Percentiles rank a stretch among this genome's conserved stretches.
These are phyloP conservation scores for Himalopsyche kuldschensis DNA, from an alignment of 2,888 invertebrate species.

Conservation along the genomic window DNA sequence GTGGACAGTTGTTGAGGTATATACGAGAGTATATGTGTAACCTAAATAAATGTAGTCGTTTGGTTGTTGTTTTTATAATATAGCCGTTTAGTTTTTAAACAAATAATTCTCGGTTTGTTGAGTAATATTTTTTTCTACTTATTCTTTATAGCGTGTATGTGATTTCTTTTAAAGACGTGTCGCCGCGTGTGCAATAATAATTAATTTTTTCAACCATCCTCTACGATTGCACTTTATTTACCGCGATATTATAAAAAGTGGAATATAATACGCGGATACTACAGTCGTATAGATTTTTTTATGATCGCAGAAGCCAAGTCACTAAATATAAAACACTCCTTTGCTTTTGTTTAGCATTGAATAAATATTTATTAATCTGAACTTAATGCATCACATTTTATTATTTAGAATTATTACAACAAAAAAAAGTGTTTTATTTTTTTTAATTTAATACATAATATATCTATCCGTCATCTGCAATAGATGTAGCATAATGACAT, in stretches of 20 bases:
- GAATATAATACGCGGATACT: neutral
- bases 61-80: constrained; percentile 25
- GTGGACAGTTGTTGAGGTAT: constrained; percentile 30
- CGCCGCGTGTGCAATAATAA: neutral
- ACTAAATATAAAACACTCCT: neutral
- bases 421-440: too few species aligned
- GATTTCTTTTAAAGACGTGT: neutral
- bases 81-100: constrained; percentile 16
- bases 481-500: neutral
- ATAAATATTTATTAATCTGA: neutral
- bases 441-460: neutral
- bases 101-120: constrained; percentile 5
- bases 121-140: neutral
- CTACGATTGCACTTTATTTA: neutral
- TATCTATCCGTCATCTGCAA: neutral
- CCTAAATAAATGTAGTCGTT: constrained; percentile 16
- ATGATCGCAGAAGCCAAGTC: neutral
- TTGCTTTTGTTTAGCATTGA: neutral
- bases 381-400: too few species aligned
- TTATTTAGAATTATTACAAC: too few species aligned
- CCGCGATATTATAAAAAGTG: neutral
- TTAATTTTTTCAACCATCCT: neutral
- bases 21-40: constrained; percentile 19
- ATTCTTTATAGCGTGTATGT: constrained; percentile 5
- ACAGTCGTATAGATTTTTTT: neutral